Evolutionary conservation across 2,797 vertebrate genomes (phyloP).

Genomic region (Mergus octosetaceus): DNA sequence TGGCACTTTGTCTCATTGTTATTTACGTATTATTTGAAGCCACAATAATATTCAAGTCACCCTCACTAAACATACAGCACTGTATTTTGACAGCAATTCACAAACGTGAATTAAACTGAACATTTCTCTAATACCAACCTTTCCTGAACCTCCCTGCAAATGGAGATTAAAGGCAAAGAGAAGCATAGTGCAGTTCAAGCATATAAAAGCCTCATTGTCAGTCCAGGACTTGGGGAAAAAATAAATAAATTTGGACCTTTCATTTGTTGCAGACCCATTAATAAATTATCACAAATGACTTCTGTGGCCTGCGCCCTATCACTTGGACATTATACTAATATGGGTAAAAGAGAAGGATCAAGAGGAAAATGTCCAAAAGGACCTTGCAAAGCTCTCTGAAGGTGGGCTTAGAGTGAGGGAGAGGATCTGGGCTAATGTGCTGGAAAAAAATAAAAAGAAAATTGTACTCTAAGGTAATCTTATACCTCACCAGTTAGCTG

Average conservation of each 20-base stretch:
- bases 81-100: slow-evolving; percentile 51
- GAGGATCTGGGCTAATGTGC: background rate
- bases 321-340: background rate
- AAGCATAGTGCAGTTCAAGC: background rate
- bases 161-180: slow-evolving; percentile 59
- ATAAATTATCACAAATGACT: background rate
- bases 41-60: slow-evolving; percentile 49
- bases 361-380: background rate
- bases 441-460: background rate
- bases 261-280: background rate
- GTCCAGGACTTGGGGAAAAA: background rate
- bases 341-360: background rate
- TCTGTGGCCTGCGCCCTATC: background rate
- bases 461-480: background rate
- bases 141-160: slow-evolving; percentile 16
- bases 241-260: background rate
- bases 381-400: background rate
- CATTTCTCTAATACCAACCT: slow-evolving; percentile 21
- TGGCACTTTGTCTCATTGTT: background rate
- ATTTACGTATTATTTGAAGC: background rate
- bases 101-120: slow-evolving; percentile 59
- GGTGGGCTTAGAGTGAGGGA: background rate
- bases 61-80: slow-evolving; percentile 30
- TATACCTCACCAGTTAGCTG: background rate
- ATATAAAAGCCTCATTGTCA: background rate